A percentile compares a stretch with the other conserved stretches of the same genome.
phyloP scores from a whole-genome alignment of 2,113 vertebrate genomes.

The Bothrops jararaca region DNA sequence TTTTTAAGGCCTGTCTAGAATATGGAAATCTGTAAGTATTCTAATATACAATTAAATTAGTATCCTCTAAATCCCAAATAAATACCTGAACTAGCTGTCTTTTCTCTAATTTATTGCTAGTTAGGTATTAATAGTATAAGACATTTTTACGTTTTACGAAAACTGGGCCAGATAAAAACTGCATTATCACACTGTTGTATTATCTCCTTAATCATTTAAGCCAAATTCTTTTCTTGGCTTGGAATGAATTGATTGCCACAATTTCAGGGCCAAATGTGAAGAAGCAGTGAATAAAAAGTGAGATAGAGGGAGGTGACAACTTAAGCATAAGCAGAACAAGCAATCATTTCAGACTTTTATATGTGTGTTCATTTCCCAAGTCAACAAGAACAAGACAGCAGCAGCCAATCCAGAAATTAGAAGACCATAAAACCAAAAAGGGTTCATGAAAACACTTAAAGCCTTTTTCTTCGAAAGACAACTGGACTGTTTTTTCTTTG shows the following conservation, averaged over 20 bases:
- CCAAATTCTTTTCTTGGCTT: neutral
- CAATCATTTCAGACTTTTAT: neutral
- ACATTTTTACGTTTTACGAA: neutral
- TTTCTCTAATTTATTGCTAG: neutral
- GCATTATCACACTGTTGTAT: neutral
- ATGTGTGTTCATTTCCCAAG: neutral
- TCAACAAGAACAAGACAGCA: neutral
- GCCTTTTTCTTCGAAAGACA: neutral
- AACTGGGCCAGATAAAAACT: neutral
- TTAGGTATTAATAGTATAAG: neutral
- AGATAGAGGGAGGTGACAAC: neutral
- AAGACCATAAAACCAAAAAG: neutral
- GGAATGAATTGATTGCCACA: neutral
- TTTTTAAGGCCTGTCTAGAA: slow-evolving; percentile 13
- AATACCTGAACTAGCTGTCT: neutral
- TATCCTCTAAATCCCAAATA: neutral
- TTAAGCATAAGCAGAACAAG: neutral
- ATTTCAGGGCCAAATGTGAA: neutral
- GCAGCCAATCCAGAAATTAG: neutral
- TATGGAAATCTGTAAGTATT: slow-evolving; percentile 11
- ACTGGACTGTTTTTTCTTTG: neutral
- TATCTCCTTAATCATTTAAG: neutral
- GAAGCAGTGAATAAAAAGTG: neutral
- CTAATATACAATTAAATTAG: slow-evolving; percentile 17
- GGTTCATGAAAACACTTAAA: neutral